Base-by-base conservation (phyloP, 2,888 invertebrate genomes). In the Hypomecis punctinalis region DNA sequence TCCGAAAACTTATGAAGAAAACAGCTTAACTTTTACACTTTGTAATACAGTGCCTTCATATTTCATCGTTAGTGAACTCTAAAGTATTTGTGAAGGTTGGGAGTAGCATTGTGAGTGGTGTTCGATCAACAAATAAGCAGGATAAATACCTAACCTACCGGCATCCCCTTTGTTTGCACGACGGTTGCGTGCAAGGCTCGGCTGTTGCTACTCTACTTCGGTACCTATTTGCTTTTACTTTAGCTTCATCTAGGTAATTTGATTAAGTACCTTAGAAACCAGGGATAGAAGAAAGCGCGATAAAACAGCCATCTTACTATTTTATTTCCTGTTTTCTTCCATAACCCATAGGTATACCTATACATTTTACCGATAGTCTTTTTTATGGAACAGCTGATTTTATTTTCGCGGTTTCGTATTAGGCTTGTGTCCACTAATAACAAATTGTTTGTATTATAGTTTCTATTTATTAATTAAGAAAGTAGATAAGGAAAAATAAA, bases 91-190 rank as follows among this genome's bases (percentile, higher is more conserved):
- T 68, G 66, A 61, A 60, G 71, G 63, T 60, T 62, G 63, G 60
- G 60, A 74, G 76, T 68, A 73, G 72, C 67, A 75, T 75, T 73
- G 70, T 69, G 71, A 75, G 72, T 74, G 76, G 68, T 75, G 73
- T 67, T 76, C 72, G 74, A 77, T 78, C 76, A 76, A 78, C 83
- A 81, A 85, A 85, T 80, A 82, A 67, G 74, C 74, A 70, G 76
- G 77, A 76, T 78, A 84, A 86, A 86, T 82, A 83, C 75, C 63
- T 72, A 23, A 47, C 71, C 71, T 71, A 70, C 69, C 70, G 71
- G n/a, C 68, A 67, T 75, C 75, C 80, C 79, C 73, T 72, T 78
- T 83, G 77, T 85, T 84, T 82, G 78, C 66, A 62, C 62, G 72
- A 58, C 71, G 71, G 72, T 80, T 78, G 80, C 79, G 80, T 79